Percentiles rank a stretch among this genome's conserved stretches.
Evolutionary conservation across 64 coral and sea anemone genomes (phyloP).

Genomic region (Montipora capricornis): DNA sequence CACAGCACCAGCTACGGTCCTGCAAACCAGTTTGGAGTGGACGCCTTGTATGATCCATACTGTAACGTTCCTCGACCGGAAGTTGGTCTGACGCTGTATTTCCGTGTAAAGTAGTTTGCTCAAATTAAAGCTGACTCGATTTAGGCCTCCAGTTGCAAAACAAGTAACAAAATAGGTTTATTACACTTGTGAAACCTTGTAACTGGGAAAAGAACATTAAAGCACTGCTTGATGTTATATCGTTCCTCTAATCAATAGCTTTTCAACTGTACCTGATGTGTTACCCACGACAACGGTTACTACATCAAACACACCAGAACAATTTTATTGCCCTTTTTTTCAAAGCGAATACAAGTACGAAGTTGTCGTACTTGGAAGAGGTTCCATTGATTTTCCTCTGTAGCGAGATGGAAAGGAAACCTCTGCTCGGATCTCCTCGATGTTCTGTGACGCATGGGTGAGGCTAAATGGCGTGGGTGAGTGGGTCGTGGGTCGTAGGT

Average conservation of each 20-base stretch:
- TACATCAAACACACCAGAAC: too few relatives aligned
- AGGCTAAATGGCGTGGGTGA: too few relatives aligned
- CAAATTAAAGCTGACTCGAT: neutral
- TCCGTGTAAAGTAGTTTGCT: slow-evolving; percentile 47
- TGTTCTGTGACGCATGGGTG: too few relatives aligned
- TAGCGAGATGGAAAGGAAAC: too few relatives aligned
- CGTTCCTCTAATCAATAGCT: neutral
- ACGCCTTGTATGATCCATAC: slow-evolving; percentile 54
- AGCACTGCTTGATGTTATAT: neutral
- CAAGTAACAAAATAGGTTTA: neutral
- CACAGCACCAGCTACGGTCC: slow-evolving; percentile 50
- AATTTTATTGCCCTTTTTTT: too few relatives aligned
- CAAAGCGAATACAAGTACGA: too few relatives aligned
- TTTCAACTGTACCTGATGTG: too few relatives aligned
- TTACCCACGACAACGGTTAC: too few relatives aligned
- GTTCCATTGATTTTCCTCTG: too few relatives aligned
- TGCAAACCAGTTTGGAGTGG: slow-evolving; percentile 65
- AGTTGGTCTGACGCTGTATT: slow-evolving; percentile 65
- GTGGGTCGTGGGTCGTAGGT: too few relatives aligned
- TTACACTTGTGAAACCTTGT: neutral
- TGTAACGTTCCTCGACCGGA: slow-evolving; percentile 68
- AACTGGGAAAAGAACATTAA: neutral
- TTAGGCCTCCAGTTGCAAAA: neutral
- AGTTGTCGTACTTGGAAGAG: too few relatives aligned
- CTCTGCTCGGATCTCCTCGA: too few relatives aligned